Conservation (phyloP, 2,888 invertebrate genomes). For the Caenorhabditis virilis region DNA sequence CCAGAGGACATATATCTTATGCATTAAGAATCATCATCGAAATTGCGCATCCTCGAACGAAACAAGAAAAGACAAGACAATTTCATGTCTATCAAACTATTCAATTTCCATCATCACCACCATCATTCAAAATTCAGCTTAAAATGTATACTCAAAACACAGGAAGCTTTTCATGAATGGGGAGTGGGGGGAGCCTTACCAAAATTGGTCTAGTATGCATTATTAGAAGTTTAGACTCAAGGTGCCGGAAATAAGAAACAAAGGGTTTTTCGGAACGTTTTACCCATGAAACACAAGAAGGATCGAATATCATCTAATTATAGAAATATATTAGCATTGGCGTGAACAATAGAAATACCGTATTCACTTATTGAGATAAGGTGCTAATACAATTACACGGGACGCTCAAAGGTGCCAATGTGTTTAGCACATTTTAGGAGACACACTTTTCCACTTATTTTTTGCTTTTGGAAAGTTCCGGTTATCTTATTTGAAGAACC, state of each 20-base stretch:
- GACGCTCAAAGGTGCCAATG: slow-evolving; percentile 11
- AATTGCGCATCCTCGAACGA: slow-evolving; percentile 23
- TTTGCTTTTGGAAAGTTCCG: no score
- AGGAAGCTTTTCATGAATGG: no score
- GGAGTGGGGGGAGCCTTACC: no score
- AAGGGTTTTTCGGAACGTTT: not conserved
- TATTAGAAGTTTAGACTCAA: no score
- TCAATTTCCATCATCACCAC: no score
- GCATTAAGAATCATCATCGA: slow-evolving; percentile 44
- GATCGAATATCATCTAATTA: slow-evolving; percentile 10
- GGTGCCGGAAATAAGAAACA: slow-evolving; percentile 10
- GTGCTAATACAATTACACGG: not conserved
- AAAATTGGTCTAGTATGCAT: no score
- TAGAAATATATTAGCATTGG: not conserved
- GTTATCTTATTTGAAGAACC: no score
- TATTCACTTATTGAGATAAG: not conserved
- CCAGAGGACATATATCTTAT: slow-evolving; percentile 13
- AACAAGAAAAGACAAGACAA: no score
- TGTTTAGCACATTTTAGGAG: slow-evolving; percentile 23
- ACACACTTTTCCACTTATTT: no score
- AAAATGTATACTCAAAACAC: no score
- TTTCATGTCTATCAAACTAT: no score
- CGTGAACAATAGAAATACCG: not conserved
- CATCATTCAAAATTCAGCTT: no score
- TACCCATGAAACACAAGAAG: not conserved